A percentile compares a stretch with the other conserved stretches of the same genome.
Conservation (phyloP, 2,888 invertebrate genomes). For the Rutpela maculata region DNA sequence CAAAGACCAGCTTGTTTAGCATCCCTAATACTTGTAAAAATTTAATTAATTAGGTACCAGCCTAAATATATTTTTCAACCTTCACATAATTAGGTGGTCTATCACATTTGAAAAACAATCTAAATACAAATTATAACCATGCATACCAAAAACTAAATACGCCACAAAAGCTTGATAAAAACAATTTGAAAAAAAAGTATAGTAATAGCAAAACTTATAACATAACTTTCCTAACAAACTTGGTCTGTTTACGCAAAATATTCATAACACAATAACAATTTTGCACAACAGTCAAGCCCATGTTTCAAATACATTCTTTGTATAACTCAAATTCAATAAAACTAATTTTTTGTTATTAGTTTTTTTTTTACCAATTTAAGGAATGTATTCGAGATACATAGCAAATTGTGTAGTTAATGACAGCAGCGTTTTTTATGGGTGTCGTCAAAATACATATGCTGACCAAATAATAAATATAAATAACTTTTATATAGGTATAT, state of each 20-base stretch:
- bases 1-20: neutral
- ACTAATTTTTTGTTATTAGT: neutral
- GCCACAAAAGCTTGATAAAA: neutral
- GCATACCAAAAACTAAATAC: neutral
- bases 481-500: no score
- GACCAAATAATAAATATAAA: no score
- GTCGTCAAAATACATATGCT: no score
- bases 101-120: neutral
- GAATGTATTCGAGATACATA: neutral
- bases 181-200: neutral
- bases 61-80: neutral
- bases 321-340: neutral
- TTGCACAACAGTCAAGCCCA: neutral
- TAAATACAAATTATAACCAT: neutral
- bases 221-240: neutral
- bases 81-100: neutral
- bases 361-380: neutral
- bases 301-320: neutral
- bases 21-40: neutral
- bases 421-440: no score
- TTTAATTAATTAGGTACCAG: neutral
- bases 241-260: neutral
- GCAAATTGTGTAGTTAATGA: no score
- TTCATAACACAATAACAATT: neutral
- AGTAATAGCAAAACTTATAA: neutral